Percentiles rank a stretch among this genome's conserved stretches.
Evolutionary conservation across 2,888 invertebrate genomes (phyloP).

Genomic region (Buathra laborator): DNA sequence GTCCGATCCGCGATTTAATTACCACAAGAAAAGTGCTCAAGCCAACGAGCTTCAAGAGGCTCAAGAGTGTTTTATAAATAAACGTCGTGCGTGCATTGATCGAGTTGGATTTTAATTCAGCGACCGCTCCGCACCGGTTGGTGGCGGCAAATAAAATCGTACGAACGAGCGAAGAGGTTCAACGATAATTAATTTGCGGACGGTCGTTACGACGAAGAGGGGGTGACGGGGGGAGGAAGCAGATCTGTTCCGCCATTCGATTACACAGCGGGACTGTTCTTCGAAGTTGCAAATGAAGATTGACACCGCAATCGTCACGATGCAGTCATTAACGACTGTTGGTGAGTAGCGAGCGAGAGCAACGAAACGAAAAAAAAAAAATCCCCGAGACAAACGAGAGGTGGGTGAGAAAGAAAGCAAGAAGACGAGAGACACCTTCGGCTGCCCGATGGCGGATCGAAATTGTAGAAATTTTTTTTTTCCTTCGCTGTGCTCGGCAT

Average conservation of each 20-base stretch:
- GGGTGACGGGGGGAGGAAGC: not conserved
- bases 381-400: constrained; percentile 50
- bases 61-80: constrained; percentile 46
- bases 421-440: constrained; percentile 57
- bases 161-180: constrained; percentile 49
- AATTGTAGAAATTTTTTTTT: constrained; percentile 74
- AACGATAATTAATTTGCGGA: constrained; percentile 70
- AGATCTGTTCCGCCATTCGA: constrained; percentile 62
- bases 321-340: constrained; percentile 76
- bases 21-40: constrained; percentile 39
- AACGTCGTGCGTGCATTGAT: constrained; percentile 50
- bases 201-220: constrained; percentile 61
- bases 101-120: constrained; percentile 58
- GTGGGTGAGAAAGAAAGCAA: constrained; percentile 43
- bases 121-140: constrained; percentile 37
- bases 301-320: constrained; percentile 81
- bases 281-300: constrained; percentile 79
- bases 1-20: constrained; percentile 41
- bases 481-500: constrained; percentile 62
- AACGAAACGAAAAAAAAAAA: constrained; percentile 68
- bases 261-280: constrained; percentile 70
- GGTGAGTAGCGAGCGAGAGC: constrained; percentile 38
- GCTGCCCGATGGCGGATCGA: constrained; percentile 72
- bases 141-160: constrained; percentile 60
- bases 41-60: not conserved